Conservation (phyloP, 2,888 invertebrate species). For the Plagiodera versicolora region DNA sequence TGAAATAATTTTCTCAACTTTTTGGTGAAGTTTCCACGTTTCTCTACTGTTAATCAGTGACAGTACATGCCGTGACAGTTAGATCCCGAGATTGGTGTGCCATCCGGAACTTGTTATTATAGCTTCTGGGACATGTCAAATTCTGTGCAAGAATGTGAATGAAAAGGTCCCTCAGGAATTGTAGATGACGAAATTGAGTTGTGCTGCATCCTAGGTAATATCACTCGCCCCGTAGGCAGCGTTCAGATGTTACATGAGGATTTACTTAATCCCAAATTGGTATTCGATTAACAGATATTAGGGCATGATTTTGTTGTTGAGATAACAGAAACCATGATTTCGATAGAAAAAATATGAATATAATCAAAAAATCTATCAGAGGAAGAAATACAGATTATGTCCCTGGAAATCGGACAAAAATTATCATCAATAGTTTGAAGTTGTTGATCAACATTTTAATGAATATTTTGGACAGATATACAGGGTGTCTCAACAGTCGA, state of each 20-base stretch:
- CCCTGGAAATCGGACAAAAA: too few species aligned
- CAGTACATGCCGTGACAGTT: not conserved
- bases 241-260: not conserved
- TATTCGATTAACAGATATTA: not conserved
- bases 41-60: not conserved
- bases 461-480: too few species aligned
- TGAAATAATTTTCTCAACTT: too few species aligned
- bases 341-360: too few species aligned
- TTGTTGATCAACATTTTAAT: too few species aligned
- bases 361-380: too few species aligned
- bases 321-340: too few species aligned
- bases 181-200: not conserved
- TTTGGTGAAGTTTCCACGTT: not conserved
- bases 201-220: not conserved
- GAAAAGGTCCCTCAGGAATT: not conserved
- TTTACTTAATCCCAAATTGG: not conserved
- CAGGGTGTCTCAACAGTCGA: too few species aligned
- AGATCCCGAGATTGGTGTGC: not conserved
- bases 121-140: constrained; percentile 1
- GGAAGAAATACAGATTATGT: too few species aligned
- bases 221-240: not conserved
- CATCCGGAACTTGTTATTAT: not conserved
- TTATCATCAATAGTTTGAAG: too few species aligned
- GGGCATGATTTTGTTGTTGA: too few species aligned
- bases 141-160: not conserved